Evolutionary conservation across 2,888 invertebrate species (phyloP), one percentile per base, ranked within the genome.

Genomic region (Calameuta pallipes): DNA sequence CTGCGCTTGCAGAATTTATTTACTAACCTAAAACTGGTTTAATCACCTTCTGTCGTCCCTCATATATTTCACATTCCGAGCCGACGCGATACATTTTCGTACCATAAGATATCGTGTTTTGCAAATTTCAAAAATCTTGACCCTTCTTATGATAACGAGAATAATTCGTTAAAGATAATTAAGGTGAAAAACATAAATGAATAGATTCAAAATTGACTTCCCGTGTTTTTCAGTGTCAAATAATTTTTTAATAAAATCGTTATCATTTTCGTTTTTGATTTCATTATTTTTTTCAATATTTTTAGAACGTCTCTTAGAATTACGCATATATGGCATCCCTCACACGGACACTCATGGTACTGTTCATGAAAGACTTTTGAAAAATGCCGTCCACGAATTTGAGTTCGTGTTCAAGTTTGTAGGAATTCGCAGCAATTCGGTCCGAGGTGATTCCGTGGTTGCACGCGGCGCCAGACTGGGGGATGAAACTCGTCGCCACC

Each of bases 401-500:
- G 23, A n/a, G 56, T 23, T 36, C 3, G 36, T 36, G 36, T 36
- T 36, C n/a, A 33, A 56, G 23, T 56, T 56, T 23, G 13, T n/a
- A 33, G 41, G n/a, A 70, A 71, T 70, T 34, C 75, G 41, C 37
- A 74, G 69, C 31, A 56, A 35, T 41, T 68, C 36, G 56, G 69
- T 41, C 31, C 37, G 69, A 69, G 79, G 37, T 79, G 73, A 70
- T 85, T 78, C 84, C 87, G 83, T 85, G 87, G 86, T 86, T 89
- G 88, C 89, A 90, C 90, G 90, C 90, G 89, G 88, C 88, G 88
- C 85, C 83, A 87, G 87, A 90, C 90, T 90, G 86, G 85, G 89
- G 88, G 87, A 85, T 87, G 86, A 87, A 88, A 84, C 82, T 81
- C 79, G 81, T 81, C 80, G 81, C 80, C 80, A 81, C 81, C 83